Percentiles rank a stretch among this genome's conserved stretches.
Conservation (phyloP, 2,797 vertebrate genomes). For the Fundulus diaphanus region DNA sequence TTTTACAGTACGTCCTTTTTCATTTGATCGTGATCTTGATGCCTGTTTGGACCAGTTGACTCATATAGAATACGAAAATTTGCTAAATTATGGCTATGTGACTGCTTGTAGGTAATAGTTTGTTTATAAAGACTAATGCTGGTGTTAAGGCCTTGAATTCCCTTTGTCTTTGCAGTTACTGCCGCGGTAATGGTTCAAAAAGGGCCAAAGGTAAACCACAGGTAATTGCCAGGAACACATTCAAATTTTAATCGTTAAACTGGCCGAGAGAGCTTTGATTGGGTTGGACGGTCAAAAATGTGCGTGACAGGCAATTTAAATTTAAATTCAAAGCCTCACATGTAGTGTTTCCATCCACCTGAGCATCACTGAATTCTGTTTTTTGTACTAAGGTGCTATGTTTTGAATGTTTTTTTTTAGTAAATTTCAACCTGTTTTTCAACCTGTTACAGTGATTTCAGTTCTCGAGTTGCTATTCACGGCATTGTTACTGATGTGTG, state of each 20-base stretch:
- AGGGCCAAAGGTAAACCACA: conserved; percentile 36
- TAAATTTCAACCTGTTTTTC: not conserved
- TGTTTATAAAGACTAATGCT: conserved; percentile 15
- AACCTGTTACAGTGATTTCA: not conserved
- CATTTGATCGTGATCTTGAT: not conserved
- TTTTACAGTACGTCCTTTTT: not conserved
- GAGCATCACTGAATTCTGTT: no score
- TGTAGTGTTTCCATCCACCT: not conserved
- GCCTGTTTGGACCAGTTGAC: not conserved
- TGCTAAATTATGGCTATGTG: not conserved
- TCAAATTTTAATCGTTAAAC: conserved; percentile 40
- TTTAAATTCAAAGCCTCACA: conserved; percentile 4
- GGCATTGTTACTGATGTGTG: not conserved
- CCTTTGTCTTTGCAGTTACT: not conserved
- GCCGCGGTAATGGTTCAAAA: conserved; percentile 2
- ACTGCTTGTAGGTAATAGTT: not conserved
- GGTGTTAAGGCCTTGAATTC: conserved; percentile 9
- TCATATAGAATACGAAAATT: not conserved
- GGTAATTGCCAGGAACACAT: conserved; percentile 46
- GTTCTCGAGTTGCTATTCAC: not conserved
- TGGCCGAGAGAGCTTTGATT: conserved; percentile 21
- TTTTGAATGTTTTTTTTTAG: not conserved
- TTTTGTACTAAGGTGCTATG: not conserved
- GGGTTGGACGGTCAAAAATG: conserved; percentile 6
- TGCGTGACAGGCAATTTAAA: not conserved